phyloP scores from a whole-genome alignment of 2,797 vertebrate species.

The Manis crassicaudata region DNA sequence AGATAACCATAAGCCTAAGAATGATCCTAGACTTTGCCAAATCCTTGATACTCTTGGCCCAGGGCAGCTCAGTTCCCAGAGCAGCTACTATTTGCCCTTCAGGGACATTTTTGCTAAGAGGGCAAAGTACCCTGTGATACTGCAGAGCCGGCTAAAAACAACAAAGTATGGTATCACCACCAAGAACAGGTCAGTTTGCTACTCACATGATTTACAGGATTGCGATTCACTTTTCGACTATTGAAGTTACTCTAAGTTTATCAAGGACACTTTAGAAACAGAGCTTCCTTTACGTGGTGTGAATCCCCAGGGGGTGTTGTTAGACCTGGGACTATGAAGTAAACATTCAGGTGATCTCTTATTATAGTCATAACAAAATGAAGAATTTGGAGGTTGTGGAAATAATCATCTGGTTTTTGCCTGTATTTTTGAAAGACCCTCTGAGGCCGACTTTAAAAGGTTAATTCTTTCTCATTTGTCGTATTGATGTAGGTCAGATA shows the following conservation, averaged over 20 bases:
- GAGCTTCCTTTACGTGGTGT: background rate
- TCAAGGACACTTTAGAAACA: slow-evolving; percentile 41
- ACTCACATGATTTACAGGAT: background rate
- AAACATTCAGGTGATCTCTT: background rate
- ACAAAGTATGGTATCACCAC: background rate
- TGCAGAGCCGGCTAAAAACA: background rate
- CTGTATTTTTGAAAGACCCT: background rate
- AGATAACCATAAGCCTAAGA: background rate
- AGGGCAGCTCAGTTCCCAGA: slow-evolving; percentile 11
- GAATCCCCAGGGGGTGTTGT: background rate
- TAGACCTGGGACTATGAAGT: background rate
- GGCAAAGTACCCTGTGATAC: background rate
- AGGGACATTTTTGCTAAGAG: background rate
- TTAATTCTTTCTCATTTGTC: background rate
- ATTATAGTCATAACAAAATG: background rate
- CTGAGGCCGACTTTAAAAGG: background rate
- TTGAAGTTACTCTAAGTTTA: background rate
- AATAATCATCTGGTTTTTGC: background rate
- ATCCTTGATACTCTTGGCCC: background rate
- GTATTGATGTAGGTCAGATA: background rate
- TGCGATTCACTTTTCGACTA: background rate
- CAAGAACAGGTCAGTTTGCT: background rate
- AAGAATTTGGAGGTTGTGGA: background rate
- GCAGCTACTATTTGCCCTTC: background rate
- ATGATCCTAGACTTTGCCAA: background rate